Percentiles rank a stretch among this genome's conserved stretches.
Evolutionary conservation across 2,888 invertebrate genomes (phyloP).

Genomic region (Nomada goodeniana): DNA sequence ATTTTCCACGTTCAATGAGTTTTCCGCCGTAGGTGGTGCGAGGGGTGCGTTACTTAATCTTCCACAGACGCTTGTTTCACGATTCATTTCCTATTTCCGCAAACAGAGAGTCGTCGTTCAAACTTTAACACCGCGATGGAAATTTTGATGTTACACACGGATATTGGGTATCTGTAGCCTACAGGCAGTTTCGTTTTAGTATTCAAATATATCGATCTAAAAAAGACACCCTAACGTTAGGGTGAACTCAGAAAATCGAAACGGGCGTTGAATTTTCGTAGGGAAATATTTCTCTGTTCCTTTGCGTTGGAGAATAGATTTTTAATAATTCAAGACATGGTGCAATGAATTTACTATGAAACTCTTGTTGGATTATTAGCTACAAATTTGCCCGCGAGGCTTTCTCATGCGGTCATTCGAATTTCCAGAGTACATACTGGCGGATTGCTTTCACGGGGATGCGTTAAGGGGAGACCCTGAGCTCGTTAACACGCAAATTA

Average conservation of each 20-base stretch:
- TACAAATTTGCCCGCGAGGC: neutral
- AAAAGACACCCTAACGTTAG: too few relatives aligned
- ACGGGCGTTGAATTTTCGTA: too few relatives aligned
- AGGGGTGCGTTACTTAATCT: neutral
- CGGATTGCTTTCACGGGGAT: neutral
- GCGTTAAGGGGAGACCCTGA: neutral
- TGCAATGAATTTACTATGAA: neutral
- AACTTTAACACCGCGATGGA: too few relatives aligned
- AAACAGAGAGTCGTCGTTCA: too few relatives aligned
- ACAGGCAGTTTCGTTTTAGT: neutral
- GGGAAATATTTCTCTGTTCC: too few relatives aligned
- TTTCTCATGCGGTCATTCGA: too few relatives aligned
- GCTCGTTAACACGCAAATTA: constrained; percentile 20
- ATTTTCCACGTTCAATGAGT: constrained; percentile 20
- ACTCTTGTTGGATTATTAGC: neutral
- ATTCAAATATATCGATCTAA: neutral
- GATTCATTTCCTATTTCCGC: too few relatives aligned
- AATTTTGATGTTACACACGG: too few relatives aligned
- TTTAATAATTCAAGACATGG: too few relatives aligned
- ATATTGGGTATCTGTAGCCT: too few relatives aligned
- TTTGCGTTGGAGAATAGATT: too few relatives aligned
- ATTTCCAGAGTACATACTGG: neutral
- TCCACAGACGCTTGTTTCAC: neutral
- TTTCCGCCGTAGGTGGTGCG: neutral
- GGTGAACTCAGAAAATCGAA: too few relatives aligned